phyloP scores from a whole-genome alignment of 64 coral and sea anemone species.

The Montipora sp. region DNA sequence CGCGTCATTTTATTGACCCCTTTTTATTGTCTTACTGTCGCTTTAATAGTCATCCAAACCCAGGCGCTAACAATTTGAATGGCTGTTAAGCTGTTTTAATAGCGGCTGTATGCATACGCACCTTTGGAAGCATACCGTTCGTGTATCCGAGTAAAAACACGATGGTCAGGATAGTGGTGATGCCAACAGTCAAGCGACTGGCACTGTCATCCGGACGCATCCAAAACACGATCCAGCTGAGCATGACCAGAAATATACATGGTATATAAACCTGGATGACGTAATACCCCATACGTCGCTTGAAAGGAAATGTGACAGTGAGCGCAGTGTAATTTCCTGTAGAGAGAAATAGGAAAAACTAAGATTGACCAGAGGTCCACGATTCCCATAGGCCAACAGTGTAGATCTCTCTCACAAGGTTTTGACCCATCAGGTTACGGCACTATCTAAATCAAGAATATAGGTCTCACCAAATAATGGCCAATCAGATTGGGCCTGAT shows the following conservation, averaged over 20 bases:
- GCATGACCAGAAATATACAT: conserved; percentile 84
- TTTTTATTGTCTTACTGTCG: no score
- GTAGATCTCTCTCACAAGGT: no score
- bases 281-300: conserved; percentile 88
- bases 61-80: no score
- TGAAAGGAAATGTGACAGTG: conserved; percentile 60
- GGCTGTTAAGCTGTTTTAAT: no score
- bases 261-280: conserved; percentile 89
- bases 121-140: conserved; percentile 87
- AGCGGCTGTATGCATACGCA: neutral
- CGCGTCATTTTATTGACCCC: no score
- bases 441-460: no score
- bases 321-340: conserved; percentile 72
- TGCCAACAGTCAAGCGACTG: conserved; percentile 80
- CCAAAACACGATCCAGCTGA: conserved; percentile 97
- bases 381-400: no score
- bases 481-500: no score
- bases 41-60: no score
- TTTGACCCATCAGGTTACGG: no score
- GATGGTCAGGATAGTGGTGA: conserved; percentile 94
- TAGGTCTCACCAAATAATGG: no score
- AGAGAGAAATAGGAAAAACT: neutral
- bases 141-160: conserved; percentile 92
- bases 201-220: conserved; percentile 84
- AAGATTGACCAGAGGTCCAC: no score